Conservation (phyloP, 2,888 invertebrate species). For the Ennomos erosarius region DNA sequence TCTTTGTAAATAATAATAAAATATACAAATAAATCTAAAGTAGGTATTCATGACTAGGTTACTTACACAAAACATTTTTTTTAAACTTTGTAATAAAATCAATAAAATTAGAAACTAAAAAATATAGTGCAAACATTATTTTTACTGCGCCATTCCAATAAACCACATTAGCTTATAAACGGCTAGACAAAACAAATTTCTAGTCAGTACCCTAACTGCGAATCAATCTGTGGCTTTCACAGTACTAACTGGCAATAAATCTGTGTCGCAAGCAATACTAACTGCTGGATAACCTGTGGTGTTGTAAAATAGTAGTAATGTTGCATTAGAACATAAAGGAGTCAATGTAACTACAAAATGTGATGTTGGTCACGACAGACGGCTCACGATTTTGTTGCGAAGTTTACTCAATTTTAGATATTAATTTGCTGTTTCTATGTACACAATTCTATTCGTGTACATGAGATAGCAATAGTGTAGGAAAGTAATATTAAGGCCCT, state of each 20-base stretch:
- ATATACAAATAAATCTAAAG: no score
- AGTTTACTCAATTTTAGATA: slow-evolving; percentile 17
- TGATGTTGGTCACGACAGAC: slow-evolving; percentile 49
- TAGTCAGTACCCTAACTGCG: slow-evolving; percentile 2
- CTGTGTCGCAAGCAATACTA: slow-evolving; percentile 7
- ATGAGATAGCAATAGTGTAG: neutral
- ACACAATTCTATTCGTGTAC: neutral
- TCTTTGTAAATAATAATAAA: no score
- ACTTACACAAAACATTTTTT: slow-evolving; percentile 2
- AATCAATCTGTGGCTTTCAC: neutral
- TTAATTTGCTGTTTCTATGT: slow-evolving; percentile 4
- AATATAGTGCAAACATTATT: slow-evolving; percentile 26
- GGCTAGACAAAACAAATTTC: slow-evolving; percentile 27
- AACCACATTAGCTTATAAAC: slow-evolving; percentile 11
- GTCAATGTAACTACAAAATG: slow-evolving; percentile 60
- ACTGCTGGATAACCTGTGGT: slow-evolving; percentile 8
- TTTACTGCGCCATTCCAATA: slow-evolving; percentile 25
- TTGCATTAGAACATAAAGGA: slow-evolving; percentile 37
- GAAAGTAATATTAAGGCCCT: no score
- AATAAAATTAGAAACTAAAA: slow-evolving; percentile 21
- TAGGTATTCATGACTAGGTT: no score
- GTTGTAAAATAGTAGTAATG: slow-evolving; percentile 22
- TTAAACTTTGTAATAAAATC: slow-evolving; percentile 23
- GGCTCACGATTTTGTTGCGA: slow-evolving; percentile 35
- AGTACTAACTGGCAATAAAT: neutral